phyloP scores from a whole-genome alignment of 2,797 vertebrate genomes.

The Nyctalus aviator region DNA sequence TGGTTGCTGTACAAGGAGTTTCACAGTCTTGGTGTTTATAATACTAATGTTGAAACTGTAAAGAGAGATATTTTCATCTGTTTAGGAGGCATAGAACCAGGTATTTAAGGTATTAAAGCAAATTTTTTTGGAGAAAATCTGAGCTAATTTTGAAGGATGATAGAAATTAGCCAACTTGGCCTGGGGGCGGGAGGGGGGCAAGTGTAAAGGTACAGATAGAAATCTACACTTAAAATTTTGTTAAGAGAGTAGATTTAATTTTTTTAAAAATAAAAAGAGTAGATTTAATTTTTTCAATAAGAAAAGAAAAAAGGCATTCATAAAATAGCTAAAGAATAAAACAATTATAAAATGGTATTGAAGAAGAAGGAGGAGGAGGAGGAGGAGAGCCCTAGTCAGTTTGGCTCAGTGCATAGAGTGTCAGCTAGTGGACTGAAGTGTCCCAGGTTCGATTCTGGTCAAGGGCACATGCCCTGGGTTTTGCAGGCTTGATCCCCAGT shows the following conservation, averaged over 20 bases:
- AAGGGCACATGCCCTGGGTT: too few species aligned
- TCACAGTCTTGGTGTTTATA: background rate
- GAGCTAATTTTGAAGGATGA: background rate
- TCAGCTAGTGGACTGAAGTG: too few species aligned
- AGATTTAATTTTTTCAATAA: background rate
- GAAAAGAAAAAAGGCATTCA: background rate
- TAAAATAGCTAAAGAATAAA: background rate
- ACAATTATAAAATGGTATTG: background rate
- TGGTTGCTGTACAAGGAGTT: background rate
- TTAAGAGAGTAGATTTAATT: background rate
- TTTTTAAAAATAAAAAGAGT: background rate
- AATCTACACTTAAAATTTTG: background rate
- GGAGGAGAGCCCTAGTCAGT: too few species aligned
- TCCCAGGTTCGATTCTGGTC: too few species aligned
- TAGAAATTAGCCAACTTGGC: background rate
- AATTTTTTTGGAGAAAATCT: background rate
- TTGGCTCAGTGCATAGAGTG: too few species aligned
- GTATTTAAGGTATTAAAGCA: background rate
- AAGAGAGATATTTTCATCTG: background rate
- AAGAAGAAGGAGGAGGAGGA: background rate
- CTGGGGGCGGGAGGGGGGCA: background rate
- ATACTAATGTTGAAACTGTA: background rate
- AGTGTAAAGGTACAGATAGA: background rate
- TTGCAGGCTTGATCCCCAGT: too few species aligned
- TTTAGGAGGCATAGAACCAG: background rate